A percentile compares a stretch with the other conserved stretches of the same genome.
phyloP scores from a whole-genome alignment of 2,888 invertebrate species.

The Blastobasis adustella region DNA sequence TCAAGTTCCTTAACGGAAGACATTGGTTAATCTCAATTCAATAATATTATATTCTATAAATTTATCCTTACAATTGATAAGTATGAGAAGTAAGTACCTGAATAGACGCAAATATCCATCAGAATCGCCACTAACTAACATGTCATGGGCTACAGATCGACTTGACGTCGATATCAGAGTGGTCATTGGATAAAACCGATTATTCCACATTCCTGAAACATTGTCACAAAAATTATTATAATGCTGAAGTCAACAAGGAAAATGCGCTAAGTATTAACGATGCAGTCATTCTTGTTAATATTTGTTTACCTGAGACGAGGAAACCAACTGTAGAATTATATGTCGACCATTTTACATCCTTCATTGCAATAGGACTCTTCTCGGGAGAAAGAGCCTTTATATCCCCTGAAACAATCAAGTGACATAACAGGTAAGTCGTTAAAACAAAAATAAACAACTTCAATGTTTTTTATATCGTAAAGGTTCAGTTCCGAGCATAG shows the following conservation, averaged over 20 bases:
- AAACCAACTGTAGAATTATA: conserved; percentile 92
- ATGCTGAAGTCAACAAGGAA: background rate
- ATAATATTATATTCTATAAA: background rate
- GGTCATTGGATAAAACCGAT: conserved; percentile 89
- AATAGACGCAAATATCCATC: conserved; percentile 91
- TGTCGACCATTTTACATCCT: conserved; percentile 92
- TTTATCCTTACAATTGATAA: background rate
- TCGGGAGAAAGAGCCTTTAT: conserved; percentile 90
- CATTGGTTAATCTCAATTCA: background rate
- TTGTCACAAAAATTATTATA: background rate
- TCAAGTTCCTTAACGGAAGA: background rate
- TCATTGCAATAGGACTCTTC: conserved; percentile 91
- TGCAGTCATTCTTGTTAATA: background rate
- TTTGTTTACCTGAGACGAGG: conserved; percentile 83
- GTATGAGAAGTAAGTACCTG: conserved; percentile 66
- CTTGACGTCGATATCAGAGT: conserved; percentile 88
- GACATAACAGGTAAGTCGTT: background rate
- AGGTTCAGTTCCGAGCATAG: too few relatives aligned
- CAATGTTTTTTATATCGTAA: too few relatives aligned
- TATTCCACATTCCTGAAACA: conserved; percentile 87
- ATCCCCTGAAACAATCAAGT: conserved; percentile 81
- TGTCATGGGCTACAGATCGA: conserved; percentile 88
- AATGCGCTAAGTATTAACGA: background rate
- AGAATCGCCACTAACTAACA: conserved; percentile 90
- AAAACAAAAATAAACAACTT: too few relatives aligned